Conservation (phyloP, 2,888 invertebrate genomes). For the Eurytoma californica region DNA sequence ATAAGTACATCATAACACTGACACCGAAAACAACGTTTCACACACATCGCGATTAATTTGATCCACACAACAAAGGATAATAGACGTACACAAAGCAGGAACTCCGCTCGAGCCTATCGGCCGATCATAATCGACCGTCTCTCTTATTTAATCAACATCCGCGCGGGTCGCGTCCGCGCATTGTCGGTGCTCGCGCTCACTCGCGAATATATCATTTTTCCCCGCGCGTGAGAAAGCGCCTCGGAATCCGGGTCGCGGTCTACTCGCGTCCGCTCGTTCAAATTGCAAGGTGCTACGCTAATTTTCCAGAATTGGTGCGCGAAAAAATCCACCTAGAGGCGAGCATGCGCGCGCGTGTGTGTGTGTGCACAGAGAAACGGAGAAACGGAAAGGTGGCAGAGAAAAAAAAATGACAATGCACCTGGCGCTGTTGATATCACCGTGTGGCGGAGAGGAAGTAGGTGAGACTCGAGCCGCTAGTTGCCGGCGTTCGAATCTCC, state of each 20-base stretch:
- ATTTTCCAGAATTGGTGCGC: conserved; percentile 21
- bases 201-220: conserved; percentile 16
- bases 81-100: no score
- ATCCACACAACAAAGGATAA: no score
- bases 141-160: not conserved
- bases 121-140: no score
- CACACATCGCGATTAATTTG: no score
- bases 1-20: no score
- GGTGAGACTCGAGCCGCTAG: not conserved
- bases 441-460: not conserved
- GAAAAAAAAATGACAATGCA: not conserved
- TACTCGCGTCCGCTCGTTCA: conserved; percentile 26
- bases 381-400: not conserved
- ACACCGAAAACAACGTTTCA: no score
- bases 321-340: not conserved
- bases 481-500: conserved; percentile 37
- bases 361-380: no score
- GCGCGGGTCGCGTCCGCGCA: not conserved
- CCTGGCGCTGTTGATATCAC: not conserved
- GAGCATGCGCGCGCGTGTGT: not conserved
- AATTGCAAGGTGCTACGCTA: conserved; percentile 21
- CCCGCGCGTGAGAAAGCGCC: conserved; percentile 38
- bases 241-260: conserved; percentile 50
- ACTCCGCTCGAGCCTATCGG: no score
- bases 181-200: not conserved